Evolutionary conservation across 2,888 invertebrate species (phyloP), one percentile per base, ranked within the genome.

Genomic region (Allophyes oxyacanthae): DNA sequence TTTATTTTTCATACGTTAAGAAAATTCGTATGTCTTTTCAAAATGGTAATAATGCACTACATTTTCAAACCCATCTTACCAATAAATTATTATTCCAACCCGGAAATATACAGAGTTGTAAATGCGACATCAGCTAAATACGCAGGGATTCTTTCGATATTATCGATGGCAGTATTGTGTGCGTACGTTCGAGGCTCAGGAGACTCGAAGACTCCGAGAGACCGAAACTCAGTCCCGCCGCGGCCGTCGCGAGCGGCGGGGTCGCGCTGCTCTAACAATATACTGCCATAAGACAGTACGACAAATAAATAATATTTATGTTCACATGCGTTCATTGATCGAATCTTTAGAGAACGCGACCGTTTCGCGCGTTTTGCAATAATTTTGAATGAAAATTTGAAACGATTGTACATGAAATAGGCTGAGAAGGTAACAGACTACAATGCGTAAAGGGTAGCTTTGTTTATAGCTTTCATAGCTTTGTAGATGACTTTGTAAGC

Each of bases 241-340:
- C 91, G 87, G 75, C 77, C 89, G 87, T 87, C 91, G 91, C 87
- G 89, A 82, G 88, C 90, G 90, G 89, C 90, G 91, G 90, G n/a
- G 86, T 86, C 69, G 70, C 66, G 51, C 70, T 49, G 37, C 38
- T 40, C 9, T 15, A 0, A 20, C 25, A 33, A n/a, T 25, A 7
- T 1, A 28, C 32, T 50, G 65, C 59, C 49, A 38, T 20, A 9
- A 26, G 6, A 49, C 1, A 41, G 37, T 26, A 30, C 50, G 44
- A 34, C n/a, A 50, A 32, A 33, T 37, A 6, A 8, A 8, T 25
- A 28, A 6, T 28, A 28, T 28, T 6, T 25, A 25, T 6, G 6
- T 6, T 6, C 28, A 28, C 2, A 28, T 8, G 6, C 8, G 8
- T 8, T 28, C 28, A 28, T 6, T 28, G 20, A 20, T 20, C 2